These are phyloP conservation scores for Philereme vetulata DNA, from an alignment of 2,888 invertebrate species.

Conservation along the genomic window DNA sequence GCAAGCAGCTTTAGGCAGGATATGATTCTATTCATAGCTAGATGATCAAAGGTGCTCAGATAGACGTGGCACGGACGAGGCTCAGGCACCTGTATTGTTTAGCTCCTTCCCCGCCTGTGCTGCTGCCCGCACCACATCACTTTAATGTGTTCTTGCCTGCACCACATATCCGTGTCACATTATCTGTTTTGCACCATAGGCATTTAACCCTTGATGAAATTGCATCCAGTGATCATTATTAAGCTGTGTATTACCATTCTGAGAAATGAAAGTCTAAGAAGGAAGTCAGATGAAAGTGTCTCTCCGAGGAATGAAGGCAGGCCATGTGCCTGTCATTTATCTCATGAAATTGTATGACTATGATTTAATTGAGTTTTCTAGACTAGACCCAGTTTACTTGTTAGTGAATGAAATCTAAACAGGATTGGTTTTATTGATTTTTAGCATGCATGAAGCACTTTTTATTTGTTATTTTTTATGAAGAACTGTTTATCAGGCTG, in stretches of 20 bases:
- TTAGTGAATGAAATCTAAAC: slow-evolving; percentile 5
- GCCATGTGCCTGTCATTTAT: slow-evolving; percentile 30
- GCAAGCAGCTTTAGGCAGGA: neutral
- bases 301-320: slow-evolving; percentile 26
- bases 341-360: slow-evolving; percentile 11
- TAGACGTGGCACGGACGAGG: too few relatives aligned
- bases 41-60: neutral
- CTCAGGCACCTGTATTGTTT: too few relatives aligned
- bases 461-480: neutral
- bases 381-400: slow-evolving; percentile 17
- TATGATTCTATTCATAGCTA: too few relatives aligned
- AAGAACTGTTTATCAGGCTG: neutral
- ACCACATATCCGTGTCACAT: too few relatives aligned
- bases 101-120: too few relatives aligned
- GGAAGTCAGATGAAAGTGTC: slow-evolving; percentile 22
- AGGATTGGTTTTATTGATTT: neutral
- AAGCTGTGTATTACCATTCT: slow-evolving; percentile 11
- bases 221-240: slow-evolving; percentile 10
- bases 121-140: too few relatives aligned
- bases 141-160: too few relatives aligned
- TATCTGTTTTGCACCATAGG: neutral
- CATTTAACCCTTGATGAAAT: neutral
- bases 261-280: slow-evolving; percentile 14
- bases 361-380: slow-evolving; percentile 10
- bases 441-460: neutral